Evolutionary conservation across 2,888 invertebrate genomes (phyloP), one percentile per base, ranked within the genome.

Genomic region (Noctua pronuba): DNA sequence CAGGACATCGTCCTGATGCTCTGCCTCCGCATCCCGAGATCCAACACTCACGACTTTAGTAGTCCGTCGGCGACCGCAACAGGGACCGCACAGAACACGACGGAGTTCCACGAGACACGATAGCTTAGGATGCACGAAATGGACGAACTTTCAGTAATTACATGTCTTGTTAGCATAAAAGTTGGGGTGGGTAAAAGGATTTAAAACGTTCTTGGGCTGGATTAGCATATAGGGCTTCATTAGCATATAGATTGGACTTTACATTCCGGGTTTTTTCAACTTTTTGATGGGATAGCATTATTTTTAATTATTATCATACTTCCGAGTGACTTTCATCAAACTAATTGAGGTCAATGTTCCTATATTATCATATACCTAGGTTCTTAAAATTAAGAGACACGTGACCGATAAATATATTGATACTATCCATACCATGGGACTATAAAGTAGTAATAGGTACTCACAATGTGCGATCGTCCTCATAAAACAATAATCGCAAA

Each of bases 1-100:
- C 74, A 86, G 85, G 83, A 82, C 83, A 72, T 86, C 79, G 83
- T 86, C 87, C 83, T 84, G 75, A 80, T 66, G 72, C 72, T 55
- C 72, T 86, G 78, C 77, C 80, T 84, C 79, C 73, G 62, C 73
- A 79, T 77, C 84, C 77, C 82, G 73, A 79, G 28, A 55, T 60
- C 58, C 52, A 65, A 28, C 65, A 64, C 60, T 55, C 72, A 7
- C 21, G 62, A 21, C 62, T 21, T 62, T 21, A 52, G 67, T 69
- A 86, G 79, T 86, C 77, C 67, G 31, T 38, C 28, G 24, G 49
- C 62, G 44, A 82, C 41, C 65, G 62, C 67, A 68, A 73, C 41
- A 18, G 60, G 24, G 44, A 24, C 18, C 41, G 21, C 58, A 77
- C 28, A 13, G 24, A 7, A 0, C 31, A 41, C 38, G 44, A 58